Conservation (phyloP, 2,113 vertebrate species). For the Calypte anna region DNA sequence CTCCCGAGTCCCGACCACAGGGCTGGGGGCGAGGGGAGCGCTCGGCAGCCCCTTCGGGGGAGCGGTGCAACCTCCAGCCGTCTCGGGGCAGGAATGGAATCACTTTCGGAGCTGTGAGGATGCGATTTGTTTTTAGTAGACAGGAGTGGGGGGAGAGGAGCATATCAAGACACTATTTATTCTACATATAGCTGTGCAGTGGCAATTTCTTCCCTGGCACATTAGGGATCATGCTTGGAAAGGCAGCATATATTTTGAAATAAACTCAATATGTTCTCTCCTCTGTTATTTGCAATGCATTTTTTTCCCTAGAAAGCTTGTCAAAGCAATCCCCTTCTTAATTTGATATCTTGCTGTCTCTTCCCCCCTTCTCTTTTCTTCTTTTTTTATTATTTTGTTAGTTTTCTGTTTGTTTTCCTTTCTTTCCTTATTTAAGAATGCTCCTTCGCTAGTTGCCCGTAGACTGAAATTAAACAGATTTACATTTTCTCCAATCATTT, state of each 20-base stretch:
- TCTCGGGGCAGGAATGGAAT: not conserved
- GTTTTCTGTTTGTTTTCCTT: not conserved
- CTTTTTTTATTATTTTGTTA: too few relatives aligned
- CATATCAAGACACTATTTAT: not conserved
- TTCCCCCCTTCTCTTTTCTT: not conserved
- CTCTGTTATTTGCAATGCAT: not conserved
- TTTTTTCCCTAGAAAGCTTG: not conserved
- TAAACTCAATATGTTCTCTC: constrained; percentile 30
- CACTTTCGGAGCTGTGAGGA: not conserved
- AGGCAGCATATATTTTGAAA: constrained; percentile 33
- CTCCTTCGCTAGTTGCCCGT: not conserved
- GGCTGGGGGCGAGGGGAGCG: not conserved
- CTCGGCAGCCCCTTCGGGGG: not conserved
- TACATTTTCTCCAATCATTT: constrained; percentile 58
- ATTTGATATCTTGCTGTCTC: not conserved
- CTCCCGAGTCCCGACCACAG: not conserved
- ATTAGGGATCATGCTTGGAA: not conserved
- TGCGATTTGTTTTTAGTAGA: not conserved
- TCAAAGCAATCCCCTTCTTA: constrained; percentile 23
- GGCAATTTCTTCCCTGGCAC: not conserved
- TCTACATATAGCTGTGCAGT: not conserved
- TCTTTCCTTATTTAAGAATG: not conserved
- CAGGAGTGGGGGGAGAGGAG: fast-evolving
- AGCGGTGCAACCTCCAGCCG: not conserved
- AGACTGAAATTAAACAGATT: constrained; percentile 60